Conservation (phyloP, 2,888 invertebrate genomes). For the Pseudanteris insignis region DNA sequence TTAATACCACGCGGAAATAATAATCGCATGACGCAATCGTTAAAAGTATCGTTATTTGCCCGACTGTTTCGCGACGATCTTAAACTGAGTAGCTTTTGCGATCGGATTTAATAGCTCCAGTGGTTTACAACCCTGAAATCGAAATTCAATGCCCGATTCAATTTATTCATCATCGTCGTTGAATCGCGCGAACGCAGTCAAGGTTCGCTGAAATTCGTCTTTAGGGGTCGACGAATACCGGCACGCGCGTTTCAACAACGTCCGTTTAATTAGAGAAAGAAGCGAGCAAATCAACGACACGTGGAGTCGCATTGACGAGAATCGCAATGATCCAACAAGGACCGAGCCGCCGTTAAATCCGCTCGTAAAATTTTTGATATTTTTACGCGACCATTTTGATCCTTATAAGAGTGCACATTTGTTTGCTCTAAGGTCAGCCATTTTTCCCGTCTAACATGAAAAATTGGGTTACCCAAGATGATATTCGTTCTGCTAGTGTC, state of each 20-base stretch:
- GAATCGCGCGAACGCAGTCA: background rate
- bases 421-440: background rate
- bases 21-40: background rate
- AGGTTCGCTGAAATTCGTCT: background rate
- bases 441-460: background rate
- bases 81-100: background rate
- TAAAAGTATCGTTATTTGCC: constrained; percentile 8
- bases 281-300: too few species aligned
- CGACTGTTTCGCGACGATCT: background rate
- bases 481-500: too few species aligned
- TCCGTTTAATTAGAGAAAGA: too few species aligned
- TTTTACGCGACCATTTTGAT: constrained; percentile 1
- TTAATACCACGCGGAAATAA: constrained; percentile 5
- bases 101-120: constrained; percentile 4
- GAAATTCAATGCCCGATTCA: constrained; percentile 1
- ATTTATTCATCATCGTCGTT: constrained; percentile 7
- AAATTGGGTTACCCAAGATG: too few species aligned
- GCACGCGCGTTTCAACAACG: too few species aligned
- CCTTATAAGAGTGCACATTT: constrained; percentile 4
- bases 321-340: too few species aligned
- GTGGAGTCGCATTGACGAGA: too few species aligned
- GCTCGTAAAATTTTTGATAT: constrained; percentile 13
- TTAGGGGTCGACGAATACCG: too few species aligned
- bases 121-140: background rate
- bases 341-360: background rate